Base-by-base conservation (phyloP, 1,140 invertebrate species). In the Adelges cooleyi region DNA sequence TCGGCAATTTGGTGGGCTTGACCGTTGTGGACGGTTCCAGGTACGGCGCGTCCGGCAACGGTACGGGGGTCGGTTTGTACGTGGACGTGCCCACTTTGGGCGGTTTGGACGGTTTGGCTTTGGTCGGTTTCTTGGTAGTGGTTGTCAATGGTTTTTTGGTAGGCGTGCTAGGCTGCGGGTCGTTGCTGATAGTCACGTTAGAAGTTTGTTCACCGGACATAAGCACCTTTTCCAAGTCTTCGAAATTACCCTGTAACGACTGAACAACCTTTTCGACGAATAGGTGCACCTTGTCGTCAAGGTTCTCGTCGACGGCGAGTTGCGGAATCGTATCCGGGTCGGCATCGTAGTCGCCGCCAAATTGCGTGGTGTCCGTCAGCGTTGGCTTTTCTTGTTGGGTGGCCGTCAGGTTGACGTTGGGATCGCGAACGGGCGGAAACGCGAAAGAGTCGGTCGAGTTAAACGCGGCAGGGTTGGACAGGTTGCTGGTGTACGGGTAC, bases 181-280 rank as follows among this genome's bases (percentile, higher is more conserved):
- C 3, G 66, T 70, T 48, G 66, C 29, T 65, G 8, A 67, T 10
- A 3, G 65, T 53, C 27, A 66, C 51, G 65, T 70, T 70, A 23
- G 62, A 40, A 27, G 67, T 52, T 23, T 66, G 44, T 46, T 71
- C 49, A 46, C 71, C 71, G 20, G 79, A 81, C 69, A 84, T 80
- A 4, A 90, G 83, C 44, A 90, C 82, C 67, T 89, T 86, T 67
- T 87, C 85, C 13, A 90, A 71, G 53, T 86, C 85, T 67, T 87
- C 81, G 71, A 91, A 90, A 22, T 88, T 88, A 15, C 82, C 86
- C 74, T 89, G 85, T 2, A 91, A 75, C 18, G 86, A 88, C 67
- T 87, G 81, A 9, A 90, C 86, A 17, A 90, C 86, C 72, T 89
- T 88, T 70, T 86, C 84, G 0, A 91, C 87, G 71, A 91, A 86